Evolutionary conservation across 1,140 invertebrate genomes (phyloP).

Genomic region (Micrasema longulum): DNA sequence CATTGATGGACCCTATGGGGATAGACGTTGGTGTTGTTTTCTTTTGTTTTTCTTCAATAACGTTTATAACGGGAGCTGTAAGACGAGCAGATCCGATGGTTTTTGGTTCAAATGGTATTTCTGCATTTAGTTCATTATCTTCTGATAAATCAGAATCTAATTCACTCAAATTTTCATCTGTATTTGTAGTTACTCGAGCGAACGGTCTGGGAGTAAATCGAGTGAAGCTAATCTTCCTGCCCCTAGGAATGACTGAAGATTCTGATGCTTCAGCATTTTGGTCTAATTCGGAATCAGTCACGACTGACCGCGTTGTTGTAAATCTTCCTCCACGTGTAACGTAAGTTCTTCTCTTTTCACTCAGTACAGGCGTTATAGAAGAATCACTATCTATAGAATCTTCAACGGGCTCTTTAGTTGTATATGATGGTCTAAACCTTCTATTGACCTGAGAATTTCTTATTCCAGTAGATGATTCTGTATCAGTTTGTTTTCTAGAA

Average conservation of each 20-base stretch:
- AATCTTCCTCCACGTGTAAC: slow-evolving; percentile 37
- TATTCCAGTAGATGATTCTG: slow-evolving; percentile 13
- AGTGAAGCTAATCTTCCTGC: slow-evolving; percentile 58
- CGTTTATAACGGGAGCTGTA: slow-evolving; percentile 48
- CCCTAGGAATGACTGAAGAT: slow-evolving; percentile 40
- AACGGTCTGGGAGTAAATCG: slow-evolving; percentile 65
- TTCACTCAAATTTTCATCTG: slow-evolving; percentile 47
- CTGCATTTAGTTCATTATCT: slow-evolving; percentile 58
- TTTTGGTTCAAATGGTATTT: slow-evolving; percentile 47
- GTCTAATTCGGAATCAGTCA: slow-evolving; percentile 33
- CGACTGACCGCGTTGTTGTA: slow-evolving; percentile 31
- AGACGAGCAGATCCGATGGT: slow-evolving; percentile 45
- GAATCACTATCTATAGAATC: slow-evolving; percentile 45
- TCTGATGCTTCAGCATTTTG: slow-evolving; percentile 48
- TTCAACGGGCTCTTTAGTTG: slow-evolving; percentile 40
- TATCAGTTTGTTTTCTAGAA: slow-evolving; percentile 36
- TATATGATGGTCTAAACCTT: slow-evolving; percentile 48
- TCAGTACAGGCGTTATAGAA: slow-evolving; percentile 33
- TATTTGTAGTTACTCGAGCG: slow-evolving; percentile 52
- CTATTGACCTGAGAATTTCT: slow-evolving; percentile 46
- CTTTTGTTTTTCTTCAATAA: slow-evolving; percentile 39
- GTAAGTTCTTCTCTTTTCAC: slow-evolving; percentile 29
- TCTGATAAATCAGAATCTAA: slow-evolving; percentile 49
- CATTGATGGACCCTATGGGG: slow-evolving; percentile 38
- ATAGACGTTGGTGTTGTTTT: slow-evolving; percentile 3